Evolutionary conservation across 2,113 vertebrate species (phyloP).

Genomic region (Nothobranchius furzeri): DNA sequence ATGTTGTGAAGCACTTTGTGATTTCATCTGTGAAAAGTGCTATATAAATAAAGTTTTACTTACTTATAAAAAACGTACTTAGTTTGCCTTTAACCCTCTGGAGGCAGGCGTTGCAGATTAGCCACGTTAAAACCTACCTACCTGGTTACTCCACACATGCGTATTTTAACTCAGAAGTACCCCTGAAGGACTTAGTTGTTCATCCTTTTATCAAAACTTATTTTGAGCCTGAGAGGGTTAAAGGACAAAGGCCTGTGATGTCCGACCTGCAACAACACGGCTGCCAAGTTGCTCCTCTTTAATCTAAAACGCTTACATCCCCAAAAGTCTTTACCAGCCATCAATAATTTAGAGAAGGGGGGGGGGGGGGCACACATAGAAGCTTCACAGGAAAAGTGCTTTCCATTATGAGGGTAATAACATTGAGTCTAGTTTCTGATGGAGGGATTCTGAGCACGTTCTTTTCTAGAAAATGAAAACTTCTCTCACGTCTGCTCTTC

Average conservation of each 20-base stretch:
- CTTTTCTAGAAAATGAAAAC: constrained; percentile 2
- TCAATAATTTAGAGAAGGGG: constrained; percentile 52
- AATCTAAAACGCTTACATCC: constrained; percentile 45
- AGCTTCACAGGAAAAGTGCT: constrained; percentile 56
- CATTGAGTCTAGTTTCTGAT: constrained; percentile 50
- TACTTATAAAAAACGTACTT: too few relatives aligned
- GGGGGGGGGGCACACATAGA: constrained; percentile 36
- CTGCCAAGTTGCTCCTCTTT: constrained; percentile 25
- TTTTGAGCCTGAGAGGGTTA: too few relatives aligned
- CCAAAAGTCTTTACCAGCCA: constrained; percentile 43
- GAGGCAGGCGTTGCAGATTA: too few relatives aligned
- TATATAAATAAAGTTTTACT: too few relatives aligned
- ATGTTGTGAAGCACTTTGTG: too few relatives aligned
- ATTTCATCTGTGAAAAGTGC: too few relatives aligned
- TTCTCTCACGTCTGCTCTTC: constrained; percentile 8
- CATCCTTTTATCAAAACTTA: too few relatives aligned
- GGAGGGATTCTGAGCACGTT: constrained; percentile 35
- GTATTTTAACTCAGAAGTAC: too few relatives aligned
- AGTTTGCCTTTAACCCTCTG: too few relatives aligned
- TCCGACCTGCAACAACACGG: constrained; percentile 18
- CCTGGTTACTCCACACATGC: too few relatives aligned
- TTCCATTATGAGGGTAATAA: constrained; percentile 58
- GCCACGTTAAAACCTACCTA: too few relatives aligned
- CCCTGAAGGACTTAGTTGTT: too few relatives aligned
- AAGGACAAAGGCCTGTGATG: not conserved